A percentile compares a stretch with the other conserved stretches of the same genome.
phyloP scores from a whole-genome alignment of 2,888 invertebrate genomes.

The Choristoneura rosaceana region DNA sequence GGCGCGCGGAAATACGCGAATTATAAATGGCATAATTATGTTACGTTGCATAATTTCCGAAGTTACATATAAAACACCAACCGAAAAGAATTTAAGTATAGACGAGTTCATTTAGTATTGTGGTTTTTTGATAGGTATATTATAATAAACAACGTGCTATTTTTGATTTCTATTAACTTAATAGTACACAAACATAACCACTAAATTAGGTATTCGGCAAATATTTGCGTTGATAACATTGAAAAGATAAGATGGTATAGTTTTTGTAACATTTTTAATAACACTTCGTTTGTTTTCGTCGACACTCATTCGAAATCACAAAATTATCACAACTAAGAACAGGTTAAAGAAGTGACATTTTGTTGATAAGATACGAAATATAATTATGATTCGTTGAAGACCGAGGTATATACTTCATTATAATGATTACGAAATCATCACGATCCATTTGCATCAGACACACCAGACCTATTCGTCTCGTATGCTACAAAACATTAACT shows the following conservation, averaged over 20 bases:
- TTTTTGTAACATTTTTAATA: conserved; percentile 9
- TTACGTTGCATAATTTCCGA: conserved; percentile 17
- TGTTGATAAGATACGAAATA: conserved; percentile 29
- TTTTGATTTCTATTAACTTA: too few relatives aligned
- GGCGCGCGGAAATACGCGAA: too few relatives aligned
- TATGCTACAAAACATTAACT: not conserved
- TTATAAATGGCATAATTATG: conserved; percentile 24
- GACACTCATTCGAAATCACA: conserved; percentile 21
- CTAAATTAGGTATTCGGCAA: conserved; percentile 24
- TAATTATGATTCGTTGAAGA: conserved; percentile 15
- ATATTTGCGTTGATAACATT: conserved; percentile 17
- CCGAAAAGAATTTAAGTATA: not conserved
- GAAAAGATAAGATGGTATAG: not conserved
- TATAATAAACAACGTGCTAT: not conserved
- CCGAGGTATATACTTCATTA: conserved; percentile 2
- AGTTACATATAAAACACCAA: conserved; percentile 1
- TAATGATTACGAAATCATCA: conserved; percentile 29
- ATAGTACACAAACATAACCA: too few relatives aligned
- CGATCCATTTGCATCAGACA: conserved; percentile 11
- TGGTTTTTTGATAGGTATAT: conserved; percentile 8
- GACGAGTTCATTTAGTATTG: conserved; percentile 1
- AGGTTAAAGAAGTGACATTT: conserved; percentile 18
- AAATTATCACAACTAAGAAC: conserved; percentile 30
- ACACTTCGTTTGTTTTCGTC: conserved; percentile 26
- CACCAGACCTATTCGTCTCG: not conserved